Base-by-base conservation (phyloP, 2,797 vertebrate genomes). In the Fringilla coelebs region DNA sequence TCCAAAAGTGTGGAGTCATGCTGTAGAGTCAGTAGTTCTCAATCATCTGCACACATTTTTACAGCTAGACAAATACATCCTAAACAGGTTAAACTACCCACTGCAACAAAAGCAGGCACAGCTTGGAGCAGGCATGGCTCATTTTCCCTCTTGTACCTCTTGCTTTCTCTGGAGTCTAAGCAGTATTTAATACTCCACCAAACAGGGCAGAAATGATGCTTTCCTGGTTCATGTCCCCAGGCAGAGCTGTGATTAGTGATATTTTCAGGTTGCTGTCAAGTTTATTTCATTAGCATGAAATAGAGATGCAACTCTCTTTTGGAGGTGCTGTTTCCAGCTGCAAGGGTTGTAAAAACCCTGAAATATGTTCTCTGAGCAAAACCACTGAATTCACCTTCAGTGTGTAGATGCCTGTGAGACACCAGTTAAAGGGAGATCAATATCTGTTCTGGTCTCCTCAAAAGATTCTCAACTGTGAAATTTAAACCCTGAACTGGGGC, bases 241-340 rank as follows among this genome's bases (percentile, higher is more conserved):
- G 82, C 66, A 94, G 65, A 83, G 62, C 25, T 89, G 74, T 48
- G 86, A 93, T 94, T 85, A 90, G 81, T 13, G 1, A 77, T 2
- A 0, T 89, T 92, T 89, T 80, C 62, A 73, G 87, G 85, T 66
- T 92, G 62, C 87, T 88, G 76, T 78, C 70, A 72, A 76, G 73
- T 91, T 92, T 76, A 66, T 93, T 91, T 92, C 66, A 61, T 91
- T 88, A 90, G 43, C 54, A 70, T 52, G 62, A 85, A 88, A 51
- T 2, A 68, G 11, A 6, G 2, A 20, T 72, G 72, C 72, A 49
- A 2, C 20, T 78, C 40, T 66, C 7, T 1, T 67, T 80, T 72
- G 60, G 76, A 89, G 78, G 58, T 48, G 66, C 51, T 78, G 29
- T 24, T 93, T 76, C 58, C 60, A 55, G 73, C 85, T 7, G 3